Conservation (phyloP, 2,888 invertebrate genomes). For the Timema podura region DNA sequence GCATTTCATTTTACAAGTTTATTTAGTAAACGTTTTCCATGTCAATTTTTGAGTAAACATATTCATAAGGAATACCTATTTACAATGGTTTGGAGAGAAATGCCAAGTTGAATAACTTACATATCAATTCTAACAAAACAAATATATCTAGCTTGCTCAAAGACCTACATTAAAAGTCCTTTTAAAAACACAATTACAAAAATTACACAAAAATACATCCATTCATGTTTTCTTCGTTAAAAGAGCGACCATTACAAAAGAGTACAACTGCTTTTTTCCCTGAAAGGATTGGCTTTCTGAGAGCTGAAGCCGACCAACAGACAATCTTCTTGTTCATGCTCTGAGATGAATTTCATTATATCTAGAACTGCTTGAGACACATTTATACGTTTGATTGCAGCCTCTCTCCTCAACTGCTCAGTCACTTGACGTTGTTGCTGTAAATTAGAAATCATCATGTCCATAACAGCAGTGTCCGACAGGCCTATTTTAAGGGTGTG, state of each 20-base stretch:
- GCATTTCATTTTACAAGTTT: too few species aligned
- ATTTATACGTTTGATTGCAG: conserved; percentile 78
- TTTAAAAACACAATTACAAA: too few species aligned
- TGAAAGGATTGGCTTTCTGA: conserved; percentile 92
- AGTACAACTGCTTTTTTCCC: conserved; percentile 85
- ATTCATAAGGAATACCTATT: too few species aligned
- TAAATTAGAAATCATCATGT: conserved; percentile 89
- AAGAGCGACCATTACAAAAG: conserved; percentile 23
- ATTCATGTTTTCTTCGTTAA: neutral
- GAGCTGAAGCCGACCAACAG: conserved; percentile 89
- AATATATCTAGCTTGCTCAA: too few species aligned
- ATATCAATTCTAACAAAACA: too few species aligned
- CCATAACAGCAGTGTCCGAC: conserved; percentile 85
- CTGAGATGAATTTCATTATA: conserved; percentile 84
- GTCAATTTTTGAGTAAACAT: too few species aligned
- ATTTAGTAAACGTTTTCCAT: too few species aligned
- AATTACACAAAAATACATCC: too few species aligned
- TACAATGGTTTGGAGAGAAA: too few species aligned
- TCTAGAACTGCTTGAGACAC: conserved; percentile 89
- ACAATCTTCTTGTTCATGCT: conserved; percentile 91
- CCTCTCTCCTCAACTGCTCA: conserved; percentile 89
- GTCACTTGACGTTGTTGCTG: conserved; percentile 92
- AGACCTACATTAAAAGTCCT: too few species aligned
- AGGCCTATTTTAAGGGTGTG: conserved; percentile 68
- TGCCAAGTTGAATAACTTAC: too few species aligned